Percentiles rank a stretch among this genome's conserved stretches.
These are phyloP conservation scores for Sparus aurata DNA, from an alignment of 2,797 vertebrate genomes.

Conservation along the genomic window DNA sequence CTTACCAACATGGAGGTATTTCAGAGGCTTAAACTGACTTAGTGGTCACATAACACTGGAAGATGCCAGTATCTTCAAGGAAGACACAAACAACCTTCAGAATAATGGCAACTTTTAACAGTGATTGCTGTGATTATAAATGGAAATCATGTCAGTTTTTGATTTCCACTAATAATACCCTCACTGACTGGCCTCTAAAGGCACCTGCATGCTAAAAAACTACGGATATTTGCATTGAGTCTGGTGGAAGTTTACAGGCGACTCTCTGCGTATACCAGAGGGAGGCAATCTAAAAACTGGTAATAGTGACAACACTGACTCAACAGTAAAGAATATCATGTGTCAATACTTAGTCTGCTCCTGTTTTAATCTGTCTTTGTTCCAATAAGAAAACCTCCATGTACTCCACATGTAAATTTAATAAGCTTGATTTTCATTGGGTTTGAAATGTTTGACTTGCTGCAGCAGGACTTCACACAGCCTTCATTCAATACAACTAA, in stretches of 20 bases:
- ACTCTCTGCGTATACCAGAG: background rate
- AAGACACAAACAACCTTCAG: background rate
- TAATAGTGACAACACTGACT: too few relatives aligned
- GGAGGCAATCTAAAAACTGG: background rate
- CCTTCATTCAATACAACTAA: background rate
- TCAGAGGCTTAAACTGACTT: background rate
- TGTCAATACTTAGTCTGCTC: background rate
- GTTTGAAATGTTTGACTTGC: background rate
- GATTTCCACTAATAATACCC: background rate
- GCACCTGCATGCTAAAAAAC: background rate
- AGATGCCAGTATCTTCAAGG: background rate
- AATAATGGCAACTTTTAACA: background rate
- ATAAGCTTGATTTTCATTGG: constrained; percentile 1
- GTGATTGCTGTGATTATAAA: background rate
- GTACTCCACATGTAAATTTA: background rate
- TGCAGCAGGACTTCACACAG: background rate
- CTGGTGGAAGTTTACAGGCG: background rate
- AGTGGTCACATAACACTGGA: background rate
- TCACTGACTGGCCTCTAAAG: background rate
- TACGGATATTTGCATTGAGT: background rate
- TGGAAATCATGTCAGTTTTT: background rate
- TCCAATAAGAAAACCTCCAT: background rate
- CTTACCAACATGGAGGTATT: constrained; percentile 18
- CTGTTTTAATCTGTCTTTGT: background rate
- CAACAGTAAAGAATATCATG: background rate